These are phyloP conservation scores for Anas bahamensis DNA, from an alignment of 2,797 vertebrate genomes.

Conservation along the genomic window DNA sequence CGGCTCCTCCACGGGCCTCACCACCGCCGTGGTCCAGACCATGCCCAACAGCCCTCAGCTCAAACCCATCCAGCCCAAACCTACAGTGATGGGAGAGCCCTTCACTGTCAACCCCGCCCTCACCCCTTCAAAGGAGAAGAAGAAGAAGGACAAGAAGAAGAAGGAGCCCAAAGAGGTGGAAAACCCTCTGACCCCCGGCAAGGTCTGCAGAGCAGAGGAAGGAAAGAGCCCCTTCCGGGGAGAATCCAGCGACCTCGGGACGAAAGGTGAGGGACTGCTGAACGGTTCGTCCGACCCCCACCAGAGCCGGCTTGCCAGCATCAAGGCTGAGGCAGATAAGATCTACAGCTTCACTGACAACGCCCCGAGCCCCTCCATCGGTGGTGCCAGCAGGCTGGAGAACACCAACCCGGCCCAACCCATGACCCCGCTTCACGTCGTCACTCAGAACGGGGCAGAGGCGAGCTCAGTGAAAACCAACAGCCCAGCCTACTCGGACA, in stretches of 20 bases:
- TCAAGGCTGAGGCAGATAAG: conserved; percentile 98
- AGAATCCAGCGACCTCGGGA: conserved; percentile 81
- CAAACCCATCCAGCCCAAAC: conserved; percentile 93
- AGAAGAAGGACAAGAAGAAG: conserved; percentile 98
- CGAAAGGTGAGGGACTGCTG: conserved; percentile 88
- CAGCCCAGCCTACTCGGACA: conserved; percentile 97
- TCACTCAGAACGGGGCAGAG: conserved; percentile 95
- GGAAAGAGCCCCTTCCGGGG: conserved; percentile 91
- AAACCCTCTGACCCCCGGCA: conserved; percentile 88
- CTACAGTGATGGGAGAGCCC: conserved; percentile 89
- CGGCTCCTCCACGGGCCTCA: conserved; percentile 84
- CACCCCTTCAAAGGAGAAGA: conserved; percentile 93
- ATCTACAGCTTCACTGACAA: conserved; percentile 99
- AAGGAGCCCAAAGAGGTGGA: conserved; percentile 90
- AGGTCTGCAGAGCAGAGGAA: conserved; percentile 89
- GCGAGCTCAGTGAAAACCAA: conserved; percentile 96
- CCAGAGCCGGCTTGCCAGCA: conserved; percentile 97
- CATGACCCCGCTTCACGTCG: conserved; percentile 90
- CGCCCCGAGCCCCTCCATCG: conserved; percentile 96
- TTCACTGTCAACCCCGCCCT: conserved; percentile 86
- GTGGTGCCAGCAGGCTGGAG: conserved; percentile 92
- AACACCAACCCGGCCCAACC: conserved; percentile 87
- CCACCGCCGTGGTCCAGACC: conserved; percentile 89
- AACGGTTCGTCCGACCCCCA: conserved; percentile 94
- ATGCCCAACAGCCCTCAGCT: conserved; percentile 94